Evolutionary conservation across 2,888 invertebrate species (phyloP).

Genomic region (Sturmia bella): DNA sequence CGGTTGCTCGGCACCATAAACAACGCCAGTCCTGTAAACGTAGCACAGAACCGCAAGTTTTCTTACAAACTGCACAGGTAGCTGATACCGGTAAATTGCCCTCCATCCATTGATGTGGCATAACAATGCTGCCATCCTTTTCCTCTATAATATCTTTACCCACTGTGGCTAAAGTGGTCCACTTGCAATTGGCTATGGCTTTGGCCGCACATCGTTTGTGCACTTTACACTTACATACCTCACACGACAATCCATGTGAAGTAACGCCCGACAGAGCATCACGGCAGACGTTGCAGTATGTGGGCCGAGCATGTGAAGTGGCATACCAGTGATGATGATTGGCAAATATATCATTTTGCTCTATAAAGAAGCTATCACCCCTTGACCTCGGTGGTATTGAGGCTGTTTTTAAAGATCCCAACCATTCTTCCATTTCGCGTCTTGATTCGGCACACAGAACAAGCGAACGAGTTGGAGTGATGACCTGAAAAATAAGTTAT

Average conservation of each 20-base stretch:
- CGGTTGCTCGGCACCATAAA: slow-evolving; percentile 96
- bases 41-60: slow-evolving; percentile 97
- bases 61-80: slow-evolving; percentile 95
- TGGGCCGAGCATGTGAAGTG: slow-evolving; percentile 96
- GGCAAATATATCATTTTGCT: slow-evolving; percentile 86
- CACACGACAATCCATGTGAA: slow-evolving; percentile 97
- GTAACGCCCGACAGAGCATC: slow-evolving; percentile 96
- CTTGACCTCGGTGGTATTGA: slow-evolving; percentile 81
- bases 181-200: slow-evolving; percentile 97
- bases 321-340: slow-evolving; percentile 93
- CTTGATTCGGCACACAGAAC: slow-evolving; percentile 91
- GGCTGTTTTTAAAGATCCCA: slow-evolving; percentile 90
- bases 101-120: slow-evolving; percentile 99
- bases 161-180: slow-evolving; percentile 97
- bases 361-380: slow-evolving; percentile 83
- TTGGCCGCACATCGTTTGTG: slow-evolving; percentile 97
- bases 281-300: slow-evolving; percentile 98
- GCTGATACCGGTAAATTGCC: slow-evolving; percentile 97
- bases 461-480: slow-evolving; percentile 89
- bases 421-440: slow-evolving; percentile 96
- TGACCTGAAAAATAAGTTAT: slow-evolving; percentile 77
- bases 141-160: slow-evolving; percentile 98
- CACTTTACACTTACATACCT: slow-evolving; percentile 98
- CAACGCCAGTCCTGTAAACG: slow-evolving; percentile 98
- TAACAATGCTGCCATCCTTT: slow-evolving; percentile 93